A percentile compares a stretch with the other conserved stretches of the same genome.
phyloP scores from a whole-genome alignment of 2,888 invertebrate species.

The Cheilosia grossa region DNA sequence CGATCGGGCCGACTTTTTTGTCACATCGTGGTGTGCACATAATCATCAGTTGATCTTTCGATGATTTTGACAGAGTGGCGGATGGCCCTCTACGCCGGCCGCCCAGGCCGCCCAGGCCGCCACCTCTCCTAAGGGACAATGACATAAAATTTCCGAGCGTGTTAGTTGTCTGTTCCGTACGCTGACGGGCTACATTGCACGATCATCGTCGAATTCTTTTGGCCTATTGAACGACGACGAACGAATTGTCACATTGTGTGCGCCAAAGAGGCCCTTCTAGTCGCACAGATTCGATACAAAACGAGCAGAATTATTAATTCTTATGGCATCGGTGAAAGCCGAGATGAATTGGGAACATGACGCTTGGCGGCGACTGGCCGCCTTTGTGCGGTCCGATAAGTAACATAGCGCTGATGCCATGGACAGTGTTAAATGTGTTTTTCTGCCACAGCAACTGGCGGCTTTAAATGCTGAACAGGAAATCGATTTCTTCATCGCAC shows the following conservation, averaged over 20 bases:
- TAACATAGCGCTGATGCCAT: conserved; percentile 48
- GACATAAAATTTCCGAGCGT: conserved; percentile 59
- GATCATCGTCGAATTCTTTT: conserved; percentile 69
- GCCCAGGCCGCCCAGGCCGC: not conserved
- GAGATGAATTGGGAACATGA: conserved; percentile 74
- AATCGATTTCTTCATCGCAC: conserved; percentile 66
- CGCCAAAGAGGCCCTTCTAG: conserved; percentile 32
- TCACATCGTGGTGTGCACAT: conserved; percentile 71
- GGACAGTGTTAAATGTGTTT: conserved; percentile 62
- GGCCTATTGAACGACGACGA: conserved; percentile 57
- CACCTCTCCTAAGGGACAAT: conserved; percentile 13
- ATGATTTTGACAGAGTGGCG: conserved; percentile 74
- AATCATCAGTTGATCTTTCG: conserved; percentile 75
- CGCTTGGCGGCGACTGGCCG: conserved; percentile 46
- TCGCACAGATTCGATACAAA: conserved; percentile 44
- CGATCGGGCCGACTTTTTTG: conserved; percentile 37
- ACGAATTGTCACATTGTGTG: conserved; percentile 61
- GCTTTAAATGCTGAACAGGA: conserved; percentile 52
- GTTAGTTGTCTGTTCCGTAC: conserved; percentile 67
- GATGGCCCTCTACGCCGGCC: conserved; percentile 3
- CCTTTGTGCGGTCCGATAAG: conserved; percentile 57
- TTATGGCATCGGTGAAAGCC: conserved; percentile 67
- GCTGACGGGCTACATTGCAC: conserved; percentile 69
- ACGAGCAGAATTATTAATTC: conserved; percentile 60
- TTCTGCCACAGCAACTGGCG: conserved; percentile 5